phyloP scores from a whole-genome alignment of 1,140 invertebrate genomes.

The Aphaenogaster floridana region DNA sequence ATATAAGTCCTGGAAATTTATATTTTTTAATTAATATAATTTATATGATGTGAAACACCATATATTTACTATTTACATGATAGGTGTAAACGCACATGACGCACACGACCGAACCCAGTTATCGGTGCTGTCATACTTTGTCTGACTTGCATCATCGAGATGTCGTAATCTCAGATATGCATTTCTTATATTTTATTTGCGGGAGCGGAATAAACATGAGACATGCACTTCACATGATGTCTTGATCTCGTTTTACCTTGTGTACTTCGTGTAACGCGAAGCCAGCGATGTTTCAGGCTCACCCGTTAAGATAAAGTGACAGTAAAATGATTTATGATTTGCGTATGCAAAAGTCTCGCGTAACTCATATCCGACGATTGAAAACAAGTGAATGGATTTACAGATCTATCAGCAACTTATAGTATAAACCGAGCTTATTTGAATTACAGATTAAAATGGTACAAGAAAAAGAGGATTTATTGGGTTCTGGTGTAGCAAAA shows the following conservation, averaged over 20 bases:
- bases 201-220: slow-evolving; percentile 32
- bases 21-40: slow-evolving; percentile 8
- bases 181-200: slow-evolving; percentile 44
- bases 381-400: neutral
- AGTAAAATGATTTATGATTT: slow-evolving; percentile 25
- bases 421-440: neutral
- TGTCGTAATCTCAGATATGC: slow-evolving; percentile 36
- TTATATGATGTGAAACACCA: neutral
- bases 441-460: slow-evolving; percentile 25
- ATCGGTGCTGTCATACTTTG: slow-evolving; percentile 40
- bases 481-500: neutral
- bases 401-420: neutral
- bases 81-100: neutral
- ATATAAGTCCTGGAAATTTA: neutral
- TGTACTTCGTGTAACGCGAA: slow-evolving; percentile 28
- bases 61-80: slow-evolving; percentile 3
- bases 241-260: slow-evolving; percentile 65
- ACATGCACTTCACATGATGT: slow-evolving; percentile 37
- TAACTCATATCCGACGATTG: slow-evolving; percentile 18
- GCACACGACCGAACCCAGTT: neutral
- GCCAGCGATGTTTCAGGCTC: neutral
- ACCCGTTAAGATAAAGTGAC: slow-evolving; percentile 4
- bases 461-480: neutral
- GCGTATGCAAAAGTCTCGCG: neutral
- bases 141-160: slow-evolving; percentile 46